Conservation (phyloP, 2,797 vertebrate species). For the Rhynchonycteris naso region DNA sequence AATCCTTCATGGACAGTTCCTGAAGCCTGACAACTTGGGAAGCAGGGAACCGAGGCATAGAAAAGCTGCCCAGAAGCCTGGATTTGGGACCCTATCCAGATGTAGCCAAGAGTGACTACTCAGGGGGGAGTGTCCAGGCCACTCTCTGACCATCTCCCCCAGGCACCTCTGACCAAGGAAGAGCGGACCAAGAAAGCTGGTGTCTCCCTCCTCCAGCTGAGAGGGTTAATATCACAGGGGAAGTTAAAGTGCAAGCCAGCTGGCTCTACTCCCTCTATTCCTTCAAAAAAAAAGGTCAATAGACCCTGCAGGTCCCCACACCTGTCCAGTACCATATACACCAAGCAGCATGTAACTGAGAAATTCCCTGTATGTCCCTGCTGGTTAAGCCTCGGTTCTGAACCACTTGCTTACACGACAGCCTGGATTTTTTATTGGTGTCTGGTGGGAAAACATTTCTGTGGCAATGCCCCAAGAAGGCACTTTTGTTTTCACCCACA, state of each 20-base stretch:
- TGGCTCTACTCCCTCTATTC: neutral
- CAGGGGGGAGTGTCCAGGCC: neutral
- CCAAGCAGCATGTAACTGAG: neutral
- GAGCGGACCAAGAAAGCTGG: neutral
- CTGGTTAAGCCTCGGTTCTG: neutral
- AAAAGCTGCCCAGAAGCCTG: neutral
- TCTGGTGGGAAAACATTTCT: neutral
- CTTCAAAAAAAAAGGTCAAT: neutral
- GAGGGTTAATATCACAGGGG: neutral
- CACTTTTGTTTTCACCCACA: slow-evolving; percentile 50
- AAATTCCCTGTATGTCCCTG: neutral
- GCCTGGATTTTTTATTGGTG: neutral
- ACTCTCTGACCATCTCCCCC: neutral
- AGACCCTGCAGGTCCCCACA: no score
- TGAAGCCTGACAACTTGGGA: neutral
- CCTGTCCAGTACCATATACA: neutral
- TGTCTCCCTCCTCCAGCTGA: neutral
- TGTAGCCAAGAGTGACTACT: neutral
- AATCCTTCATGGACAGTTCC: slow-evolving; percentile 43
- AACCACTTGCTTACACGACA: neutral
- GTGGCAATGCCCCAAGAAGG: neutral
- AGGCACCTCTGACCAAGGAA: neutral
- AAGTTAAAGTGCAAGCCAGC: neutral
- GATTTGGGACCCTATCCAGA: neutral
- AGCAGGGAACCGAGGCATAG: neutral